phyloP scores from a whole-genome alignment of 2,888 invertebrate genomes.

The Romanomermis culicivorax region DNA sequence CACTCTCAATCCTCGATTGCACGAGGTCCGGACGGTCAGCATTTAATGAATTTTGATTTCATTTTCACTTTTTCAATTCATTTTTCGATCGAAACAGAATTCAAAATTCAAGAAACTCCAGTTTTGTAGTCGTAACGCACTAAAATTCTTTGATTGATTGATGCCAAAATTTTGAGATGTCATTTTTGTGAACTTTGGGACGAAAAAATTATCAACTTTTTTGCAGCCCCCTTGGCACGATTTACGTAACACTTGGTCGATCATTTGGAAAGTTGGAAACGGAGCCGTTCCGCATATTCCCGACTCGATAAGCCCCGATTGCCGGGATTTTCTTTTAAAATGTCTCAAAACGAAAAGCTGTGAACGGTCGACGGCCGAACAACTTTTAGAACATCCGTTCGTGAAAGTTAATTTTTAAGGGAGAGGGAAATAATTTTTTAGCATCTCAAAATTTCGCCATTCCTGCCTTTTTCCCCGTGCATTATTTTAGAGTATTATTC shows the following conservation, averaged over 20 bases:
- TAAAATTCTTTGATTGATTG: no score
- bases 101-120: no score
- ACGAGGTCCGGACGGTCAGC: not conserved
- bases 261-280: constrained; percentile 85
- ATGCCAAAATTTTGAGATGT: no score
- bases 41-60: constrained; percentile 10
- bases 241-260: constrained; percentile 74
- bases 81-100: not conserved
- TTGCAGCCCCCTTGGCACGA: constrained; percentile 80
- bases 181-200: no score
- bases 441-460: no score
- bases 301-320: constrained; percentile 53
- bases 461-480: no score
- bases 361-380: constrained; percentile 37
- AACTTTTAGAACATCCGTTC: constrained; percentile 53
- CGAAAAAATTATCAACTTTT: no score
- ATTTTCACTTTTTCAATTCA: constrained; percentile 9
- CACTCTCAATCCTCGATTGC: no score
- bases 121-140: no score
- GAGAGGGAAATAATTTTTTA: no score
- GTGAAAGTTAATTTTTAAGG: no score
- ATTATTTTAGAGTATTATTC: no score
- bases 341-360: constrained; percentile 1
- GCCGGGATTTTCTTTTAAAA: constrained; percentile 46
- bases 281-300: constrained; percentile 60